phyloP scores from a whole-genome alignment of 2,888 invertebrate species.

The Tholera decimalis region DNA sequence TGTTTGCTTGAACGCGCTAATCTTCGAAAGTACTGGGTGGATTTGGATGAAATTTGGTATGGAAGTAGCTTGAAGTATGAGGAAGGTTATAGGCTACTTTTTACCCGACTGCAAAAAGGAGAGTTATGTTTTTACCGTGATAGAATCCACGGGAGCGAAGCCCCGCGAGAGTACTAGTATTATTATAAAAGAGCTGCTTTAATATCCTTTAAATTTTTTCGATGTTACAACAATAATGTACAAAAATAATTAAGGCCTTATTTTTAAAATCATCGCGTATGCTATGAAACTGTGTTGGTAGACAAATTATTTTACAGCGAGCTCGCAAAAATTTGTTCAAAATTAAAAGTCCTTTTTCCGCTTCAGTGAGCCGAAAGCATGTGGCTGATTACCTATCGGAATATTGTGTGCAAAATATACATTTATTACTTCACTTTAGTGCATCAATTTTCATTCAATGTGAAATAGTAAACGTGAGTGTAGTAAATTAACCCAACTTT shows the following conservation, averaged over 20 bases:
- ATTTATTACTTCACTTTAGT: background rate
- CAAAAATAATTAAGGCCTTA: constrained; percentile 9
- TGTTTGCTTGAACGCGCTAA: too few relatives aligned
- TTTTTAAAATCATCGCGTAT: constrained; percentile 23
- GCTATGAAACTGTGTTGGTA: constrained; percentile 1
- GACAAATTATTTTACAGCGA: constrained; percentile 17
- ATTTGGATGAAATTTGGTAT: too few relatives aligned
- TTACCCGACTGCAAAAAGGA: too few relatives aligned
- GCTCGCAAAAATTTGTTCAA: constrained; percentile 12
- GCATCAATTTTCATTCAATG: background rate
- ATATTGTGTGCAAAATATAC: constrained; percentile 20
- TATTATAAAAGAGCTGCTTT: background rate
- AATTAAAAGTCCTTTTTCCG: constrained; percentile 9
- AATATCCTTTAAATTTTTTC: background rate
- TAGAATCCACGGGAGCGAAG: too few relatives aligned
- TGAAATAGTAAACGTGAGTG: background rate
- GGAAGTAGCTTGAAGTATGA: too few relatives aligned
- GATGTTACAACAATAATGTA: too few relatives aligned
- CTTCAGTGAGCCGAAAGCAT: background rate
- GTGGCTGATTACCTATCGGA: background rate
- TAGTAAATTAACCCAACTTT: constrained; percentile 1
- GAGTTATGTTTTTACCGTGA: too few relatives aligned
- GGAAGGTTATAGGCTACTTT: too few relatives aligned
- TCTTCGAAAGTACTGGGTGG: too few relatives aligned
- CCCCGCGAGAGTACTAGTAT: too few relatives aligned